Conservation (phyloP, 2,113 vertebrate species). For the Polypterus senegalus region DNA sequence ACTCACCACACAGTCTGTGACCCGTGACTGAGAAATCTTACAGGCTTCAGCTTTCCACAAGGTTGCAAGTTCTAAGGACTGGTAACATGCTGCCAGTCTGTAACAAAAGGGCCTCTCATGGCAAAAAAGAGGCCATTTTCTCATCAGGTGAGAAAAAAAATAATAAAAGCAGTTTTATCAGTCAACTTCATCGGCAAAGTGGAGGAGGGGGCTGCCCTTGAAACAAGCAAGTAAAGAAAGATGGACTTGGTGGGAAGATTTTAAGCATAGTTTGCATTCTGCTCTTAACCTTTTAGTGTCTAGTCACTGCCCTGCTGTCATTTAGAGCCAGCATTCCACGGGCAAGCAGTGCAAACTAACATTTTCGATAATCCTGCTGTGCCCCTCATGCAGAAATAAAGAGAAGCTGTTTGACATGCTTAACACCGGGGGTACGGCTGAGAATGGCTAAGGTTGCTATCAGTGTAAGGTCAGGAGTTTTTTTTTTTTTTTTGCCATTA, state of each 20-base stretch:
- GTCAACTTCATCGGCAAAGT: conserved; percentile 29
- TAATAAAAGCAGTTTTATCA: conserved; percentile 34
- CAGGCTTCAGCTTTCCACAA: conserved; percentile 19
- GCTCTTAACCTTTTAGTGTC: conserved; percentile 29
- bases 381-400: conserved; percentile 18
- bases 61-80: conserved; percentile 21
- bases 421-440: neutral
- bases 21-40: neutral
- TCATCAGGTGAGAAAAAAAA: conserved; percentile 36
- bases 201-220: conserved; percentile 22
- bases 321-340: conserved; percentile 33
- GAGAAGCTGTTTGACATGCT: conserved; percentile 9
- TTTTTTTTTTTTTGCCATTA: neutral
- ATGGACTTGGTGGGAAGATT: conserved; percentile 31
- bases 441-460: conserved; percentile 3
- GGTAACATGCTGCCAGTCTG: conserved; percentile 11
- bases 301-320: conserved; percentile 34
- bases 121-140: conserved; percentile 19
- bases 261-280: conserved; percentile 40
- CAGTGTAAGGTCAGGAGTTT: neutral
- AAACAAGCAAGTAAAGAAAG: conserved; percentile 31
- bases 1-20: neutral
- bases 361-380: conserved; percentile 27
- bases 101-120: conserved; percentile 35
- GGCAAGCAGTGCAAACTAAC: conserved; percentile 26